A percentile compares a stretch with the other conserved stretches of the same genome.
phyloP scores from a whole-genome alignment of 2,888 invertebrate species.

The Tetrapedia diversipes region DNA sequence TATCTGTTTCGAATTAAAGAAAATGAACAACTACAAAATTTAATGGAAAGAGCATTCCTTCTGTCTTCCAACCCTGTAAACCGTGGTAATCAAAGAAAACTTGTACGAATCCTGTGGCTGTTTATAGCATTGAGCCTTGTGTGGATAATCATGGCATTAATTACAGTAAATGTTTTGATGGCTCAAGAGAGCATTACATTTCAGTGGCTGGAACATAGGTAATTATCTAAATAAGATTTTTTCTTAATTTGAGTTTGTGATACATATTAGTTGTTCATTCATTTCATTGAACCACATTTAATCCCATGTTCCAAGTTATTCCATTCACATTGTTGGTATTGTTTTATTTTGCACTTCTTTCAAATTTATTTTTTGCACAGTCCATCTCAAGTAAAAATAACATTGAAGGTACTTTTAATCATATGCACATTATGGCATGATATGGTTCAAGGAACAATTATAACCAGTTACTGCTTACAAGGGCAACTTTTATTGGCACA shows the following conservation, averaged over 20 bases:
- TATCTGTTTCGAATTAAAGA: constrained; percentile 90
- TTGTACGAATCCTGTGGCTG: constrained; percentile 89
- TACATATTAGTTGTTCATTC: not conserved
- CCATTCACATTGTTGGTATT: constrained; percentile 9
- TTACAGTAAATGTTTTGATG: constrained; percentile 87
- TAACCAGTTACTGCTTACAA: constrained; percentile 92
- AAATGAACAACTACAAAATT: constrained; percentile 91
- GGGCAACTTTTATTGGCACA: constrained; percentile 91
- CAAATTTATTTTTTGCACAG: constrained; percentile 80
- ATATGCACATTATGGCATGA: constrained; percentile 90
- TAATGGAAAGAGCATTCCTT: constrained; percentile 92
- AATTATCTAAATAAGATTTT: constrained; percentile 28
- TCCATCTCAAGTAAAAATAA: constrained; percentile 83
- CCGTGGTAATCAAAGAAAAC: constrained; percentile 87
- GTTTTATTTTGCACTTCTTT: constrained; percentile 32
- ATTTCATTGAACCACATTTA: not conserved
- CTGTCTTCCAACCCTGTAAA: constrained; percentile 88
- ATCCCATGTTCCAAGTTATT: not conserved
- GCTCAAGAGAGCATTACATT: constrained; percentile 86
- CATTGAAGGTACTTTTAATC: constrained; percentile 86
- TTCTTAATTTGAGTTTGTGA: not conserved
- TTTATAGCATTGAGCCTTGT: constrained; percentile 88
- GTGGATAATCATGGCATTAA: constrained; percentile 89
- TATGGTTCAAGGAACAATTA: constrained; percentile 91
- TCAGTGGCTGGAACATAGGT: constrained; percentile 87